Evolutionary conservation across 2,113 vertebrate species (phyloP).

Genomic region (Circaetus gallicus): DNA sequence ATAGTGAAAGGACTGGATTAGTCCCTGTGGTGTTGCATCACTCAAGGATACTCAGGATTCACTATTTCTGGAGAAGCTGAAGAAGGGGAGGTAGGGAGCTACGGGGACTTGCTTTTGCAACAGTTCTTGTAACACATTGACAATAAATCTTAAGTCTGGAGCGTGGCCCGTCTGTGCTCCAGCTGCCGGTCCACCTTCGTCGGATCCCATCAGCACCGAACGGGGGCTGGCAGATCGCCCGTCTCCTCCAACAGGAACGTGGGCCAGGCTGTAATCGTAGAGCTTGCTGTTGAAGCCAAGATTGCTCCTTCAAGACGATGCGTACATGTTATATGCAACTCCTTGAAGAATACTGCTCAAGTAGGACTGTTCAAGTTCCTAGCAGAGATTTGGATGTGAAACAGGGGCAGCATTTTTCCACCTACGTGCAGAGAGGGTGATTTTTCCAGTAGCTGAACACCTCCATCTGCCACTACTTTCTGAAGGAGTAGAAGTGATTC

Average conservation of each 20-base stretch:
- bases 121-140: no score
- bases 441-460: not conserved
- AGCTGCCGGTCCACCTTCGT: not conserved
- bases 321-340: accelerated
- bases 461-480: not conserved
- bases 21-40: not conserved
- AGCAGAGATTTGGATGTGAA: not conserved
- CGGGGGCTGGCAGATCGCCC: not conserved
- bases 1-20: not conserved
- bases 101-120: not conserved
- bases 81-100: no score
- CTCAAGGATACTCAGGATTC: not conserved
- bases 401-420: not conserved
- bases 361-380: not conserved
- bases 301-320: accelerated
- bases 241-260: accelerated
- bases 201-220: accelerated
- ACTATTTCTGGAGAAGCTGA: not conserved
- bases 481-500: not conserved
- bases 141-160: not conserved
- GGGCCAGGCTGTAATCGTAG: accelerated
- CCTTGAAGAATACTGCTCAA: not conserved
- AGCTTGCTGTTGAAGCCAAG: not conserved
- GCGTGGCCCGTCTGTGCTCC: accelerated
- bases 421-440: accelerated